phyloP scores from a whole-genome alignment of 2,113 vertebrate genomes.

The Grus americana region DNA sequence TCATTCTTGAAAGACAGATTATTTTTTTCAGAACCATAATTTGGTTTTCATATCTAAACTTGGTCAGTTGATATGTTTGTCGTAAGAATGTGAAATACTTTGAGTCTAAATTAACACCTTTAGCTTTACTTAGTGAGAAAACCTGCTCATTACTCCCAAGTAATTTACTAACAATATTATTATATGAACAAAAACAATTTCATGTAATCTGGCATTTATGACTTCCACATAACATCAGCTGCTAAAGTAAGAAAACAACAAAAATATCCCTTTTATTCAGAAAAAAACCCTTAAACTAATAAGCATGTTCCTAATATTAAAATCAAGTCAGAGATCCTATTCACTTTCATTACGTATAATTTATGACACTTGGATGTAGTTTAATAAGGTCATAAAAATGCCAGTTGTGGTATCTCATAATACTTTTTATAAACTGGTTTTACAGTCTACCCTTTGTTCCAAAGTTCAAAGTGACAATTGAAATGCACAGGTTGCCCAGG shows the following conservation, averaged over 20 bases:
- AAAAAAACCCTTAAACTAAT: conserved; percentile 74
- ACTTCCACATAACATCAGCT: conserved; percentile 78
- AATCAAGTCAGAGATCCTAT: conserved; percentile 79
- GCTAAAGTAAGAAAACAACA: conserved; percentile 73
- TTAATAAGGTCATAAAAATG: conserved; percentile 87
- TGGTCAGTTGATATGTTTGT: conserved; percentile 43
- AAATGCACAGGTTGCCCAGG: conserved; percentile 77
- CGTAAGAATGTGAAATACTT: conserved; percentile 69
- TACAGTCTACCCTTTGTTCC: conserved; percentile 85
- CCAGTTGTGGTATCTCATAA: conserved; percentile 87
- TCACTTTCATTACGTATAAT: conserved; percentile 83
- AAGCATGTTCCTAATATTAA: conserved; percentile 79
- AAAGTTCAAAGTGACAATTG: conserved; percentile 86
- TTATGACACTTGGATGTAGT: conserved; percentile 84
- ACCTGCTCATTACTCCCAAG: conserved; percentile 65
- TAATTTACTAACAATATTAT: conserved; percentile 71
- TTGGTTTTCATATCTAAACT: conserved; percentile 49
- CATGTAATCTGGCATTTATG: conserved; percentile 78
- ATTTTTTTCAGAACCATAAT: conserved; percentile 1
- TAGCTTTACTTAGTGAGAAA: conserved; percentile 70
- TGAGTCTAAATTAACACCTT: conserved; percentile 76
- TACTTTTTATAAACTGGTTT: conserved; percentile 86
- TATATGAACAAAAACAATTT: conserved; percentile 67
- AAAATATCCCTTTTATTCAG: conserved; percentile 68
- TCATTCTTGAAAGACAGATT: conserved; percentile 15